These are phyloP conservation scores for Sesamia inferens DNA, from an alignment of 2,888 invertebrate genomes.

Conservation along the genomic window DNA sequence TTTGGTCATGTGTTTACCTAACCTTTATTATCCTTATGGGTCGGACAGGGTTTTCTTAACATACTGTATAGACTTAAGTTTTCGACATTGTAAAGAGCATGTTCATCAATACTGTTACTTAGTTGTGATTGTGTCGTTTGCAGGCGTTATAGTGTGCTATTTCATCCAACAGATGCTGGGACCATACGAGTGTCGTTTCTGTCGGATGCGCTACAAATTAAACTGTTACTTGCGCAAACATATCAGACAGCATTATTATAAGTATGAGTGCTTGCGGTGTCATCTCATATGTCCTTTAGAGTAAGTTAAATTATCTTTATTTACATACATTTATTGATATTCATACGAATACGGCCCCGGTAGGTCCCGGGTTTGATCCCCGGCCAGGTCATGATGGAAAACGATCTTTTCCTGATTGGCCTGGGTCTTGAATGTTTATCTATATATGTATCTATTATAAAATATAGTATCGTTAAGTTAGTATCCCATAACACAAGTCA, in stretches of 20 bases:
- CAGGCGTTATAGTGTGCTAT: not conserved
- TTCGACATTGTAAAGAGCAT: not conserved
- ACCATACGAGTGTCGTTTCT: slow-evolving; percentile 78
- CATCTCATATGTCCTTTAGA: slow-evolving; percentile 76
- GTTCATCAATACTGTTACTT: not conserved
- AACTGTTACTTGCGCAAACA: slow-evolving; percentile 78
- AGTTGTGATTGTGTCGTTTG: not conserved
- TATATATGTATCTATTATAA: too few relatives aligned
- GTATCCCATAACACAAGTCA: too few relatives aligned
- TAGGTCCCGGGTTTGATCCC: too few relatives aligned
- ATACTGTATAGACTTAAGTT: not conserved
- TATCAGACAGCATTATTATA: slow-evolving; percentile 78
- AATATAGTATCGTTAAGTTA: too few relatives aligned
- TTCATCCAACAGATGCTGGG: slow-evolving; percentile 69
- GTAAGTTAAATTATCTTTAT: slow-evolving; percentile 70
- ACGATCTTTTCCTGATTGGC: too few relatives aligned
- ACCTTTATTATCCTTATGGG: too few relatives aligned
- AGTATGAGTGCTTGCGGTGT: slow-evolving; percentile 80
- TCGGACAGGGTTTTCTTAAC: too few relatives aligned
- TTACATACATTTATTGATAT: too few relatives aligned
- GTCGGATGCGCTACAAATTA: slow-evolving; percentile 79
- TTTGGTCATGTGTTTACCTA: too few relatives aligned
- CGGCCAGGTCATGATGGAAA: too few relatives aligned
- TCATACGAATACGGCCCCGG: too few relatives aligned
- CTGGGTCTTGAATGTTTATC: too few relatives aligned